Base-by-base conservation (phyloP, 2,797 vertebrate genomes). In the Helarctos malayanus region DNA sequence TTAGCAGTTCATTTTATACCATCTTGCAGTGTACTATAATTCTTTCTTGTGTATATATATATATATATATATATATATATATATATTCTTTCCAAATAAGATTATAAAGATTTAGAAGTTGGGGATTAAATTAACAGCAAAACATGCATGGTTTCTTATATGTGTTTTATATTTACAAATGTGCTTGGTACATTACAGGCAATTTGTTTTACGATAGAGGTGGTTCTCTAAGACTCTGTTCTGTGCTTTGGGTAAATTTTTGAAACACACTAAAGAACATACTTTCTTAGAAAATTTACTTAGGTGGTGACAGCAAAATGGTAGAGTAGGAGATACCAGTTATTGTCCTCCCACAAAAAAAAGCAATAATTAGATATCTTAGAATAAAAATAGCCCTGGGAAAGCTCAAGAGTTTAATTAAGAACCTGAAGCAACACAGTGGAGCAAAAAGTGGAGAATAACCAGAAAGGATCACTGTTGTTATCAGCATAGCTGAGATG, bases 211-310 rank as follows among this genome's bases (percentile, higher is more conserved):
- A 57, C 35, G 0, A 12, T 5, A 59, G 49, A 7, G 12, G 4
- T 96, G 5, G 10, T 88, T 95, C 45, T 68, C 80, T 73, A 47
- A 85, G 14, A 47, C 7, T 54, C 7, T 14, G 2, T 84, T 91
- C 16, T 23, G 13, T n/a, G 19, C 32, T 78, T 86, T 87, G 15
- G 21, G 45, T 85, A 69, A 1, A 3, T 76, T 82, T 79, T 21
- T 78, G 56, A 71, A 75, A 54, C 3, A 47, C 32, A 54, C 3
- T 54, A 63, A 81, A 49, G 9, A 83, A 47, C 4, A 49, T 61
- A 29, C 56, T 89, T 87, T 56, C 23, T 21, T n/a, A 89, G 65
- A 89, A 91, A 81, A 69, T 45, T 76, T 76, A 47, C 38, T 91
- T 91, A 25, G 15, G 38, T 59, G 78, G 12, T 52, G 35, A 69